Conservation (phyloP, 2,888 invertebrate genomes). For the Perizoma flavofasciatum region DNA sequence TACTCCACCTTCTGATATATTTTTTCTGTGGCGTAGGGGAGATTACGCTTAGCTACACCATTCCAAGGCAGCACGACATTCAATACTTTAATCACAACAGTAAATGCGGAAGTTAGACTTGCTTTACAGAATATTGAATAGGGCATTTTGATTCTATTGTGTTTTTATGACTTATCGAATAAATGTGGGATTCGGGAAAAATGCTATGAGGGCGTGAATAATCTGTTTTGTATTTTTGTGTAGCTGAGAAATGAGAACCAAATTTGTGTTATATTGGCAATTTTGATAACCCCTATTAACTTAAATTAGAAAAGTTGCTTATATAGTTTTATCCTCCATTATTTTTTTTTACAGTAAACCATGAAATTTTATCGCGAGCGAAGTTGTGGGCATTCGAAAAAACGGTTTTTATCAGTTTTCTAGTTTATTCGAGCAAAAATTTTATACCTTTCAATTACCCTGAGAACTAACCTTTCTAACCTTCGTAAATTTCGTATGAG, state of each 20-base stretch:
- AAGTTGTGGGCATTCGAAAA: no score
- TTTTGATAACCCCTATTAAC: no score
- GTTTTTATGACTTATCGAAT: conserved; percentile 28
- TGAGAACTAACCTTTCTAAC: no score
- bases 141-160: conserved; percentile 31
- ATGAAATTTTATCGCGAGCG: no score
- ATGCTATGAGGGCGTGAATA: conserved; percentile 33
- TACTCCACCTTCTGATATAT: conserved; percentile 2
- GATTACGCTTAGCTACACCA: conserved; percentile 17
- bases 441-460: no score
- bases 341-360: no score
- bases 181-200: conserved; percentile 31
- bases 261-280: no score
- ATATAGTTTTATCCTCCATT: no score
- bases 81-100: conserved; percentile 33
- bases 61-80: conserved; percentile 26
- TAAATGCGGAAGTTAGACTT: conserved; percentile 35
- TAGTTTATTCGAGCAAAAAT: no score
- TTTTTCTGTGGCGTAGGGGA: conserved; percentile 30
- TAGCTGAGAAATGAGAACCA: not conserved
- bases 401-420: no score
- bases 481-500: no score
- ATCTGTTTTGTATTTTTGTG: conserved; percentile 15
- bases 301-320: no score
- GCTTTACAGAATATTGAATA: conserved; percentile 34